Base-by-base conservation (phyloP, 2,888 invertebrate species). In the Drosophila maculinotata region DNA sequence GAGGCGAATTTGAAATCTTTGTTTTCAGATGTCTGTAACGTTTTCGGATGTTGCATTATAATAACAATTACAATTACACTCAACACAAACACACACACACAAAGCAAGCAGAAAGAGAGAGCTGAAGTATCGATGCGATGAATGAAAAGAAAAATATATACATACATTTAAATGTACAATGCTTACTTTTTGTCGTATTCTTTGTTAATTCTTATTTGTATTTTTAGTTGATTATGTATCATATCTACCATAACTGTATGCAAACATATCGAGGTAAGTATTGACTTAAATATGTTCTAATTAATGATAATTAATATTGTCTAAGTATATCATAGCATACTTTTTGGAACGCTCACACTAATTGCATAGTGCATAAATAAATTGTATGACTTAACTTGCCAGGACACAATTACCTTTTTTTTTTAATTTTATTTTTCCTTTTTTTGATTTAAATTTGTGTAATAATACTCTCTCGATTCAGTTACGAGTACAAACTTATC, bases 161-260 rank as follows among this genome's bases (percentile, higher is more conserved):
- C 69, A 52, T 76, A 77, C 66, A 76, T 88, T 86, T 83, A 77
- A 86, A 89, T 90, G 83, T 90, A 87, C 69, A 89, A 72, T 67
- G 67, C 64, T 83, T 86, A 74, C 70, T 68, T 69, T 76, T 77
- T 65, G 78, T 78, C 76, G 77, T 72, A 77, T 74, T 73, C 59
- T 71, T 73, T 65, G 53, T 49, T 70, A 30, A 48, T 51, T 49
- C 25, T 25, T 47, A n/a, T 62, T 36, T 53, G 33, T 69, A 28
- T 63, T 51, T 66, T 41, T 48, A 31, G 20, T 52, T 53, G 39
- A 28, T 44, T 57, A 42, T 38, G 14, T 38, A 15, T 17, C 9
- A 14, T 38, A 10, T 23, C 3, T 12, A 30, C 12, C 7, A 6
- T 12, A 26, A 14, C 12, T 33, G 12, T 20, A n/a, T 15, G 10